These are phyloP conservation scores for Drosophila lacertosa DNA, from an alignment of 1,140 invertebrate genomes.

Conservation along the genomic window DNA sequence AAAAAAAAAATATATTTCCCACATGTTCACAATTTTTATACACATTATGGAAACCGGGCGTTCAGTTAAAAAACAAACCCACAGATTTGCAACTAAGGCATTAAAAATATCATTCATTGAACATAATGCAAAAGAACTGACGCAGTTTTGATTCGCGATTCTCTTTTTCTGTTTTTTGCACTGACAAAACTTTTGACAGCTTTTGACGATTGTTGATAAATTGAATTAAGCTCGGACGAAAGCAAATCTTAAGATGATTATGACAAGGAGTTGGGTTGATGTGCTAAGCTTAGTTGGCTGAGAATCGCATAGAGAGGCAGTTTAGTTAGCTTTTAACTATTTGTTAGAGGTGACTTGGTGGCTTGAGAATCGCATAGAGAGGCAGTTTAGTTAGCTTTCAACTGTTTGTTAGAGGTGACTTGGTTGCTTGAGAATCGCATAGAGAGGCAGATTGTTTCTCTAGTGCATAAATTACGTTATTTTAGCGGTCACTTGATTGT, in stretches of 20 bases:
- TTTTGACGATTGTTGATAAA: slow-evolving; percentile 13
- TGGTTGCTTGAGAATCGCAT: no score
- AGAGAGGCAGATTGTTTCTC: no score
- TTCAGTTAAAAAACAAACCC: slow-evolving; percentile 53
- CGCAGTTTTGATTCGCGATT: slow-evolving; percentile 44
- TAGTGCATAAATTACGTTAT: no score
- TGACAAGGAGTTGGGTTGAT: no score
- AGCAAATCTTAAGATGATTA: no score
- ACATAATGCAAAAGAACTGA: slow-evolving; percentile 56
- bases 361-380: background rate
- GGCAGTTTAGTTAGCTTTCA: background rate
- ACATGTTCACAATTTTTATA: slow-evolving; percentile 81
- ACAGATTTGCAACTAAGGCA: slow-evolving; percentile 73
- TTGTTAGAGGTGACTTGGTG: no score
- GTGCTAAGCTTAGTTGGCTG: no score
- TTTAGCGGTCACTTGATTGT: no score
- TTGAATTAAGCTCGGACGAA: slow-evolving; percentile 1
- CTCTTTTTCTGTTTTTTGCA: no score
- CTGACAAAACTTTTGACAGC: slow-evolving; percentile 39
- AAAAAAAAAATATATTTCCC: slow-evolving; percentile 71
- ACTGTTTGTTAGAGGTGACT: no score
- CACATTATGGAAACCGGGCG: slow-evolving; percentile 56
- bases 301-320: background rate
- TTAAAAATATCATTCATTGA: slow-evolving; percentile 81
- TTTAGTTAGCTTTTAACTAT: background rate